Evolutionary conservation across 2,888 invertebrate species (phyloP), one percentile per base, ranked within the genome.

Genomic region (Ormyrus labotus): DNA sequence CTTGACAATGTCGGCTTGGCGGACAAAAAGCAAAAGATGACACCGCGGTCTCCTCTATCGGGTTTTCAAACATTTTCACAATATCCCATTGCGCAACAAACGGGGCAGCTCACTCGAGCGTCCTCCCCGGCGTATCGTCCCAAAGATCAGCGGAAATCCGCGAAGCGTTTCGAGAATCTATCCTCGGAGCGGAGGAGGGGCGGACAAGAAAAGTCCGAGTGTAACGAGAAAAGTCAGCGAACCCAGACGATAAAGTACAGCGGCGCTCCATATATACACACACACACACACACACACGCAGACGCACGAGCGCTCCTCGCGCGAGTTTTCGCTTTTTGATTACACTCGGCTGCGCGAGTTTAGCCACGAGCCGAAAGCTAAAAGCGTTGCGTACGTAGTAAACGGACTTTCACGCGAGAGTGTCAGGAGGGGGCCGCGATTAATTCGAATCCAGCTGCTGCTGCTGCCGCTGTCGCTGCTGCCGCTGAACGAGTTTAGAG

Each of bases 391-490:
- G 68, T 45, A 34, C 13, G n/a, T 55, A 34, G 34, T 34, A n/a
- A 47, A 47, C 68, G 34, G 68, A 71, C 64, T 64, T 64, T 64
- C 71, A 67, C 55, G 70, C 67, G 68, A 67, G 55, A 74, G 70
- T 19, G 47, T 34, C 47, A 11, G 34, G 19, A 34, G 13, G 51
- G 68, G 68, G 68, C 64, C 8, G 64, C 81, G 81, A 84, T 81
- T 83, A 61, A 71, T 76, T 81, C 79, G 70, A 77, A 76, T 80
- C 70, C 75, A 75, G 67, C 78, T n/a, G n/a, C 19, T 2, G 67
- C 78, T n/a, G n/a, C 19, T 2, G 34, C 34, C 34, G 34, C 34
- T 34, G 34, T 2, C 4, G 34, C 34, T 34, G 34, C 34, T 34
- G 34, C 2, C 34, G 34, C 34, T 34, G 34, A 34, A 34, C 34